Conservation (phyloP, 92 coral and sea anemone species). For the Phenganax stokvisi region DNA sequence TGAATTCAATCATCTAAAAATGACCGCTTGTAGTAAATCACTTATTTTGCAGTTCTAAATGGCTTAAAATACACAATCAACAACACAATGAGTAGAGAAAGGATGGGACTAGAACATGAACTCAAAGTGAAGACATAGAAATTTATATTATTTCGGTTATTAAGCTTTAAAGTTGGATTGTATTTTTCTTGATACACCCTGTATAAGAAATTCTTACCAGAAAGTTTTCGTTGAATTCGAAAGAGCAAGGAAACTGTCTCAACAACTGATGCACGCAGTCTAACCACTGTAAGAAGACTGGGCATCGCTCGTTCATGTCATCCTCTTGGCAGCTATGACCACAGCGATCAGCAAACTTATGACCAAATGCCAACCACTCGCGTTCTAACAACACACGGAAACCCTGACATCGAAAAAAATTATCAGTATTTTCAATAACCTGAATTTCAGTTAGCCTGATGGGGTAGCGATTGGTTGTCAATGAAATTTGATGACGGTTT, state of each 20-base stretch:
- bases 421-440: neutral
- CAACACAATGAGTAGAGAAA: too few species aligned
- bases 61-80: too few species aligned
- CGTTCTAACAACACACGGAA: slow-evolving; percentile 86
- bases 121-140: too few species aligned
- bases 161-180: too few species aligned
- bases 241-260: slow-evolving; percentile 91
- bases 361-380: slow-evolving; percentile 97
- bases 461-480: too few species aligned
- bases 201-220: slow-evolving; percentile 53
- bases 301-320: slow-evolving; percentile 81
- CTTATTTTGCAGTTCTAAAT: too few species aligned
- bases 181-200: neutral
- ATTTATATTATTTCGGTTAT: too few species aligned
- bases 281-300: slow-evolving; percentile 93
- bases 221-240: slow-evolving; percentile 88
- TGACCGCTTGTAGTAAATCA: too few species aligned
- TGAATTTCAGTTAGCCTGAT: too few species aligned
- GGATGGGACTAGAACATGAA: too few species aligned
- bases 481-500: too few species aligned
- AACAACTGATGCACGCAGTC: slow-evolving; percentile 91
- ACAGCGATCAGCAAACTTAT: slow-evolving; percentile 93
- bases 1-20: too few species aligned
- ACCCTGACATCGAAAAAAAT: slow-evolving; percentile 51
- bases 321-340: slow-evolving; percentile 71